Conservation (phyloP, 2,797 vertebrate species). For the Pipistrellus nathusii region DNA sequence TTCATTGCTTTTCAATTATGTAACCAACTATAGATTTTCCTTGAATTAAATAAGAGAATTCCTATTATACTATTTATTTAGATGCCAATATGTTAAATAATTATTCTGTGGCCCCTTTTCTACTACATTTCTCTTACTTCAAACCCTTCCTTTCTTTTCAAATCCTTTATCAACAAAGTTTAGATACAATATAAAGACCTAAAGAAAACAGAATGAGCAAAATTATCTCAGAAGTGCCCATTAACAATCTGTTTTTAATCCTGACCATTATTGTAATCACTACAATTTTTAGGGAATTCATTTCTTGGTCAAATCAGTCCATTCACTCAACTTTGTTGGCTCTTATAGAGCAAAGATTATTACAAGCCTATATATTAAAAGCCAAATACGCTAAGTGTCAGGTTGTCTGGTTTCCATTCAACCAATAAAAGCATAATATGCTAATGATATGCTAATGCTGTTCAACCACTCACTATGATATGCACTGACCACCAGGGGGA, state of each 20-base stretch:
- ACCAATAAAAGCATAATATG: too few relatives aligned
- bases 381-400: too few relatives aligned
- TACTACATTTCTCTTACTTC: neutral
- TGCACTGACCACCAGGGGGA: too few relatives aligned
- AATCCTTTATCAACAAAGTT: neutral
- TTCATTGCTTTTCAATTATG: neutral
- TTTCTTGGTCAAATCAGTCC: neutral
- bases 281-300: constrained; percentile 18
- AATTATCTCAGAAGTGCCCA: neutral
- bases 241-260: neutral
- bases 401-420: too few relatives aligned
- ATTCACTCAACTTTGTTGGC: neutral
- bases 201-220: neutral
- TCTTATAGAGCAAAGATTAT: neutral
- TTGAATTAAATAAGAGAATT: neutral
- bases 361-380: neutral
- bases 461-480: too few relatives aligned
- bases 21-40: neutral
- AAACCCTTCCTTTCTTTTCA: neutral
- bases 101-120: neutral
- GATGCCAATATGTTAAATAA: neutral
- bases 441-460: too few relatives aligned
- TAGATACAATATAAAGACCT: neutral
- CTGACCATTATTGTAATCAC: neutral
- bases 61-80: neutral